phyloP scores from a whole-genome alignment of 2,888 invertebrate species.

The Oxystoma pomonae region DNA sequence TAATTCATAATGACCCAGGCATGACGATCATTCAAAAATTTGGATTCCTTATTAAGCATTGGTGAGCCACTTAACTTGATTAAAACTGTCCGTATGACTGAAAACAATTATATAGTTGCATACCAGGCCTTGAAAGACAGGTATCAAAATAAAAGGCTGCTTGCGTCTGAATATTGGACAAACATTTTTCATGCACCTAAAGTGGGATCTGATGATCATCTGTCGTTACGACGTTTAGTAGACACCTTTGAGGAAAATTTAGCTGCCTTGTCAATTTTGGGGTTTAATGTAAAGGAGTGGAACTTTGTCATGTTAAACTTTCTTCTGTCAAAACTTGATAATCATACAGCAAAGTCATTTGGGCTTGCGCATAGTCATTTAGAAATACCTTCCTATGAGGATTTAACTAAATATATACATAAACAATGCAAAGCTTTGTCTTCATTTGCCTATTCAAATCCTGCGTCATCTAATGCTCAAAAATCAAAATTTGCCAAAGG shows the following conservation, averaged over 20 bases:
- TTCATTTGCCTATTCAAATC: not conserved
- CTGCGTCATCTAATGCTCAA: too few relatives aligned
- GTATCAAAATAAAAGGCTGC: not conserved
- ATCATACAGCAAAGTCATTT: too few relatives aligned
- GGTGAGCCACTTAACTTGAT: not conserved
- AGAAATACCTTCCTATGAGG: too few relatives aligned
- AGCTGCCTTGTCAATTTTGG: not conserved
- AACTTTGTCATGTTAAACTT: too few relatives aligned
- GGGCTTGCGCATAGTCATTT: too few relatives aligned
- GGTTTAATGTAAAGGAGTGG: too few relatives aligned
- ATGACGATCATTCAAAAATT: not conserved
- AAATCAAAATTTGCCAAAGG: not conserved
- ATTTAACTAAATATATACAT: too few relatives aligned
- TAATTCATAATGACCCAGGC: not conserved
- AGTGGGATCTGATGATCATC: not conserved
- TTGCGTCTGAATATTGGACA: not conserved
- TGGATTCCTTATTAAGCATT: not conserved
- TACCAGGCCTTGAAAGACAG: not conserved
- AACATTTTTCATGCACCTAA: not conserved
- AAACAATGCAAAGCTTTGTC: not conserved
- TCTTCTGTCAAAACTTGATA: too few relatives aligned
- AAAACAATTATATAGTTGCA: not conserved
- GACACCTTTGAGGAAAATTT: not conserved
- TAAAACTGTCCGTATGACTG: not conserved
- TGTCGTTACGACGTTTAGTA: not conserved